These are phyloP conservation scores for Esox masquinongy DNA, from an alignment of 2,797 vertebrate species.

Conservation along the genomic window DNA sequence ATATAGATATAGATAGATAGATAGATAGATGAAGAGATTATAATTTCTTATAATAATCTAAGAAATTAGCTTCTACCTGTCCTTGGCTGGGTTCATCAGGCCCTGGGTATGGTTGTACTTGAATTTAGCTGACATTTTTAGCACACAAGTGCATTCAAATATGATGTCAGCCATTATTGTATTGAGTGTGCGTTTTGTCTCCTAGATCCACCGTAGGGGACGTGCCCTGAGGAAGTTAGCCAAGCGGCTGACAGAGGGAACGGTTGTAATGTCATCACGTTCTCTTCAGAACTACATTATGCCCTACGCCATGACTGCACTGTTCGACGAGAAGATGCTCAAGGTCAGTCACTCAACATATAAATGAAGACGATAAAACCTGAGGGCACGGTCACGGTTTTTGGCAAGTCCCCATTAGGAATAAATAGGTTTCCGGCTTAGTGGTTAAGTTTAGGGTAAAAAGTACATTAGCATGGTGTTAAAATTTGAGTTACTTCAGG, in stretches of 20 bases:
- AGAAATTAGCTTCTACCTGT: no score
- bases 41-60: no score
- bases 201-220: conserved; percentile 85
- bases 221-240: conserved; percentile 90
- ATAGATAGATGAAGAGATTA: no score
- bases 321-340: conserved; percentile 90
- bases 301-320: conserved; percentile 89
- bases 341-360: conserved; percentile 76
- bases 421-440: no score
- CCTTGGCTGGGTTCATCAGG: no score
- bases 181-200: not conserved
- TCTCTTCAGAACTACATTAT: conserved; percentile 96
- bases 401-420: no score
- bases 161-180: not conserved
- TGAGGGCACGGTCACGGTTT: no score
- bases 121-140: not conserved
- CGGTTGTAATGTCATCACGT: conserved; percentile 80
- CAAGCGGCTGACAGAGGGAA: conserved; percentile 87
- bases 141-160: not conserved
- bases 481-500: no score
- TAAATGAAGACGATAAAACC: no score
- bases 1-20: no score
- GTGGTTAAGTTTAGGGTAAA: no score
- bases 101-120: not conserved
- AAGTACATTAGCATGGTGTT: no score